Evolutionary conservation across 2,888 invertebrate species (phyloP).

Genomic region (Rhamphomyia laevipes): DNA sequence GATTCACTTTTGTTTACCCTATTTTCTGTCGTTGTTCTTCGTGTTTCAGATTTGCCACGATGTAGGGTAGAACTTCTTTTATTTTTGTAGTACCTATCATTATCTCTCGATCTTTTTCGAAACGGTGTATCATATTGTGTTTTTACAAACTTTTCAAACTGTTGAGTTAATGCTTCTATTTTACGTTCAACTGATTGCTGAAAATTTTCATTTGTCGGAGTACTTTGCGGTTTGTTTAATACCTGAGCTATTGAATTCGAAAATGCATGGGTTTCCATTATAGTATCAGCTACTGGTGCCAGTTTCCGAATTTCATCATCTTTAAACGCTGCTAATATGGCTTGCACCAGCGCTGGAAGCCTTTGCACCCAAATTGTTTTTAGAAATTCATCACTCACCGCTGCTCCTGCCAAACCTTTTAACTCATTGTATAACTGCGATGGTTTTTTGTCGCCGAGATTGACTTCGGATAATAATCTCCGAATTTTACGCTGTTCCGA

Average conservation of each 20-base stretch:
- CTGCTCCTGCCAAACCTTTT: conserved; percentile 6
- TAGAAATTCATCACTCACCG: conserved; percentile 8
- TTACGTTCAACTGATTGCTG: not conserved
- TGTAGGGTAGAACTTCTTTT: too few species aligned
- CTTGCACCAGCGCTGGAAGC: conserved; percentile 5
- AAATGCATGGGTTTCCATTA: conserved; percentile 1
- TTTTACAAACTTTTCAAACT: too few species aligned
- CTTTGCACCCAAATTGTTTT: conserved; percentile 9
- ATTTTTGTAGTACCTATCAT: too few species aligned
- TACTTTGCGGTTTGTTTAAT: not conserved
- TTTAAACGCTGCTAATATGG: conserved; percentile 9
- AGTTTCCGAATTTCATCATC: too few species aligned
- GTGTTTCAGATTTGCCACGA: too few species aligned
- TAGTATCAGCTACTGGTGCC: conserved; percentile 11
- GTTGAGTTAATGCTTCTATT: not conserved
- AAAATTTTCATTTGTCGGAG: not conserved
- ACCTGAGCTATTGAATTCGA: not conserved
- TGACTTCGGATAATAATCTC: conserved; percentile 11
- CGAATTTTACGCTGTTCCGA: conserved; percentile 14
- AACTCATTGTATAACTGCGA: conserved; percentile 14
- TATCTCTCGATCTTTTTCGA: too few species aligned
- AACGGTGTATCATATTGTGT: too few species aligned
- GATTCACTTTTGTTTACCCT: too few species aligned
- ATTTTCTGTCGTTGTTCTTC: too few species aligned
- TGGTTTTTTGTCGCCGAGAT: conserved; percentile 13